phyloP scores from a whole-genome alignment of 2,797 vertebrate species.

The Urocyon cinereoargenteus region DNA sequence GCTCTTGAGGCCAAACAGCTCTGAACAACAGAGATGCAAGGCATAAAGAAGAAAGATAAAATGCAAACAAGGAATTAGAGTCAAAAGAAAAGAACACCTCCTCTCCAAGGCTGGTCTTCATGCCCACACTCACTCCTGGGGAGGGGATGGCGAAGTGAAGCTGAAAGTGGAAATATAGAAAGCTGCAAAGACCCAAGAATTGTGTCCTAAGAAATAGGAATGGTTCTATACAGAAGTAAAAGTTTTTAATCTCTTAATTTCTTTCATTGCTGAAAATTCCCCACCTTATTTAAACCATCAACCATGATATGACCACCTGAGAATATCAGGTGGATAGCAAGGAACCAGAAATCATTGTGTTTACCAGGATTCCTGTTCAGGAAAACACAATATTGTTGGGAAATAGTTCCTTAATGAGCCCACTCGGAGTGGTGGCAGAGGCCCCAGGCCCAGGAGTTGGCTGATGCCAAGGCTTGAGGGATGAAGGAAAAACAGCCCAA shows the following conservation, averaged over 20 bases:
- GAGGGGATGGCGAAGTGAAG: not conserved
- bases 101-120: not conserved
- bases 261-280: not conserved
- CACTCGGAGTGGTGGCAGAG: not conserved
- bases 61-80: not conserved
- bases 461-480: not conserved
- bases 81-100: not conserved
- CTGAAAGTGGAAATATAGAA: not conserved
- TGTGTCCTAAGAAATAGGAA: not conserved
- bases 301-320: not conserved
- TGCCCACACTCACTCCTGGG: not conserved
- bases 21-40: not conserved
- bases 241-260: not conserved
- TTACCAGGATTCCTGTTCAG: not conserved
- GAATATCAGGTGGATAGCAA: too few species aligned
- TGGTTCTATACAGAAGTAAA: not conserved
- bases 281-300: not conserved
- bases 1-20: not conserved
- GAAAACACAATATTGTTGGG: not conserved
- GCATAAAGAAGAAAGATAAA: not conserved
- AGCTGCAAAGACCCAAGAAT: not conserved
- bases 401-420: not conserved
- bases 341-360: not conserved
- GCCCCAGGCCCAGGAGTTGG: not conserved
- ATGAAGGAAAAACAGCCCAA: not conserved